A percentile compares a stretch with the other conserved stretches of the same genome.
Evolutionary conservation across 1,140 invertebrate species (phyloP).

Genomic region (Campoletis sonorensis): DNA sequence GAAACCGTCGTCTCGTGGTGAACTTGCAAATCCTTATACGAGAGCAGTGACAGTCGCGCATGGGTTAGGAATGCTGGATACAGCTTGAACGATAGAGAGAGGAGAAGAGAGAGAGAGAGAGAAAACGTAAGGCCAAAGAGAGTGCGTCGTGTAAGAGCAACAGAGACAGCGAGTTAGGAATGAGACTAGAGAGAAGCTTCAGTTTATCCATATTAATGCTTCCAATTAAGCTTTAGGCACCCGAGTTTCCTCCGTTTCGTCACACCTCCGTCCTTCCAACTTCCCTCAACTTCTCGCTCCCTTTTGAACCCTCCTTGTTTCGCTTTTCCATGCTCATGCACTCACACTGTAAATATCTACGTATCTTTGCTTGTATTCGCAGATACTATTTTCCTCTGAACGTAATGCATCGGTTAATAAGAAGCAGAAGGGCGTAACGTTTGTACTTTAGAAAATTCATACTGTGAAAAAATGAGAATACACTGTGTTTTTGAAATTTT

Average conservation of each 20-base stretch:
- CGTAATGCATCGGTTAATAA: conserved; percentile 4
- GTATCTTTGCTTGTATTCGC: conserved; percentile 12
- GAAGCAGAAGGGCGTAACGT: neutral
- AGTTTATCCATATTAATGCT: conserved; percentile 66
- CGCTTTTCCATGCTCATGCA: conserved; percentile 18
- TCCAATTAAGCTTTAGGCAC: conserved; percentile 61
- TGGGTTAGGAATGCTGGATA: neutral
- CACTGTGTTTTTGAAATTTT: too few relatives aligned
- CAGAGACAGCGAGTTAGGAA: neutral
- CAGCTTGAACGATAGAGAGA: too few relatives aligned
- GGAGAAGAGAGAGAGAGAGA: neutral
- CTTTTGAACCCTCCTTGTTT: neutral
- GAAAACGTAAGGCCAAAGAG: neutral
- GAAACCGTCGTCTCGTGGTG: conserved; percentile 51
- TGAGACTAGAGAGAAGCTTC: conserved; percentile 9
- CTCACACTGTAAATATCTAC: neutral
- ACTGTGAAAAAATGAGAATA: too few relatives aligned
- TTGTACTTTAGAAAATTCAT: too few relatives aligned
- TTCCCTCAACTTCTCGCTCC: conserved; percentile 50
- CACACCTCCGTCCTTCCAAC: conserved; percentile 22
- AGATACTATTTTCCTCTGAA: neutral
- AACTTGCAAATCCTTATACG: conserved; percentile 57
- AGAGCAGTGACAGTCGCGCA: conserved; percentile 2
- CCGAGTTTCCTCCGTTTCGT: conserved; percentile 30
- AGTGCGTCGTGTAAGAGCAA: neutral